phyloP scores from a whole-genome alignment of 2,888 invertebrate species.

The Drosophila ustulata region DNA sequence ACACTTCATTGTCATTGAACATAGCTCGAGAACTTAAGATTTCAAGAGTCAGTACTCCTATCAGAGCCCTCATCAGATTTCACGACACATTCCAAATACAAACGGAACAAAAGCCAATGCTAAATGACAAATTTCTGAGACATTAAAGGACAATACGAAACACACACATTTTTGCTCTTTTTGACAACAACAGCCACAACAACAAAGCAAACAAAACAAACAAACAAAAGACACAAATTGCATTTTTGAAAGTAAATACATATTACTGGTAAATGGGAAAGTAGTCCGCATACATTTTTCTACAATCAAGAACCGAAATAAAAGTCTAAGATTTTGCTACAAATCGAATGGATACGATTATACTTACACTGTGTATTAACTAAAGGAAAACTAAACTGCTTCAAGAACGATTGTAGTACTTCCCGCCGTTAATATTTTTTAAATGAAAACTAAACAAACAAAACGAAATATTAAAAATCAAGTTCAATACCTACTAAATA shows the following conservation, averaged over 20 bases:
- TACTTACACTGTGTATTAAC: conserved; percentile 41
- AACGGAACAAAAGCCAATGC: conserved; percentile 41
- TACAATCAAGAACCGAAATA: conserved; percentile 64
- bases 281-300: conserved; percentile 68
- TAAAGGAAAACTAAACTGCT: conserved; percentile 33
- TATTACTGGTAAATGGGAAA: conserved; percentile 26
- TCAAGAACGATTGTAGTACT: conserved; percentile 73
- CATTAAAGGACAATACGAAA: conserved; percentile 74
- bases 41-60: neutral
- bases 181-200: conserved; percentile 53
- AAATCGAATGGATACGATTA: conserved; percentile 63
- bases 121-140: conserved; percentile 68
- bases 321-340: conserved; percentile 69
- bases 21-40: conserved; percentile 11
- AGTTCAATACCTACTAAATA: conserved; percentile 52
- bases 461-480: conserved; percentile 25
- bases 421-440: conserved; percentile 81
- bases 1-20: conserved; percentile 31
- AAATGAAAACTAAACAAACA: conserved; percentile 16
- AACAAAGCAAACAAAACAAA: neutral
- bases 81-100: conserved; percentile 24
- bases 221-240: conserved; percentile 34
- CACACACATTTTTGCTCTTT: conserved; percentile 67
- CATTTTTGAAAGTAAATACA: conserved; percentile 44
- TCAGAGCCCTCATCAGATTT: neutral